Percentiles rank a stretch among this genome's conserved stretches.
Evolutionary conservation across 37 sponge, comb jelly and placozoan genomes (phyloP).

Genomic region (Haliclona indistincta): DNA sequence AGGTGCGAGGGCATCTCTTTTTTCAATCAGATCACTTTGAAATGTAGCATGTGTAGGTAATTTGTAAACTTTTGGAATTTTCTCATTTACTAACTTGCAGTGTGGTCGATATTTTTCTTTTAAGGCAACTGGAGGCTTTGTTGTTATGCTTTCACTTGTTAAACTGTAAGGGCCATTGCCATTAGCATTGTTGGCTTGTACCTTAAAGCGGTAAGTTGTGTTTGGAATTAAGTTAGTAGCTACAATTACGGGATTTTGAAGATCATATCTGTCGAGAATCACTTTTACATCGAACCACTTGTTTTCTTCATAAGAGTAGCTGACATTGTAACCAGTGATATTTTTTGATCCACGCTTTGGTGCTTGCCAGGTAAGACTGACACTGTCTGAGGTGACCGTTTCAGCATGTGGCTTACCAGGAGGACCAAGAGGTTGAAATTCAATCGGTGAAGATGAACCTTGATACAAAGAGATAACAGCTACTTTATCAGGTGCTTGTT

Average conservation of each 20-base stretch:
- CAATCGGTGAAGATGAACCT: background rate
- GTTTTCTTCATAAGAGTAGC: too few relatives aligned
- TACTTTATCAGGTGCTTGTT: background rate
- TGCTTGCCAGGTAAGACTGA: background rate
- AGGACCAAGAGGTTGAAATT: slow-evolving; percentile 1
- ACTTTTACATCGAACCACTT: too few relatives aligned
- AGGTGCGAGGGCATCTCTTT: background rate
- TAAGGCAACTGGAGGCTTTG: background rate
- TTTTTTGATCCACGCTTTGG: slow-evolving; percentile 7
- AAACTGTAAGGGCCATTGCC: slow-evolving; percentile 1
- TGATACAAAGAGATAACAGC: background rate
- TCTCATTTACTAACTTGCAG: background rate
- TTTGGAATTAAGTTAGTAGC: background rate
- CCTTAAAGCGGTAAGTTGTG: background rate
- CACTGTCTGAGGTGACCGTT: background rate
- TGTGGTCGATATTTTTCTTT: background rate
- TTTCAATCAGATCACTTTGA: background rate
- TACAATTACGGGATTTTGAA: background rate
- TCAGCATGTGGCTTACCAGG: slow-evolving; percentile 13
- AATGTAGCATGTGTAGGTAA: background rate
- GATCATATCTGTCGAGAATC: too few relatives aligned
- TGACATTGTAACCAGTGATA: background rate
- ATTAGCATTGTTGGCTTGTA: slow-evolving; percentile 5
- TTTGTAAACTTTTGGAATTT: background rate
- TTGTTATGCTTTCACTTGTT: background rate